These are phyloP conservation scores for Villa cingulata DNA, from an alignment of 2,888 invertebrate genomes.

Conservation along the genomic window DNA sequence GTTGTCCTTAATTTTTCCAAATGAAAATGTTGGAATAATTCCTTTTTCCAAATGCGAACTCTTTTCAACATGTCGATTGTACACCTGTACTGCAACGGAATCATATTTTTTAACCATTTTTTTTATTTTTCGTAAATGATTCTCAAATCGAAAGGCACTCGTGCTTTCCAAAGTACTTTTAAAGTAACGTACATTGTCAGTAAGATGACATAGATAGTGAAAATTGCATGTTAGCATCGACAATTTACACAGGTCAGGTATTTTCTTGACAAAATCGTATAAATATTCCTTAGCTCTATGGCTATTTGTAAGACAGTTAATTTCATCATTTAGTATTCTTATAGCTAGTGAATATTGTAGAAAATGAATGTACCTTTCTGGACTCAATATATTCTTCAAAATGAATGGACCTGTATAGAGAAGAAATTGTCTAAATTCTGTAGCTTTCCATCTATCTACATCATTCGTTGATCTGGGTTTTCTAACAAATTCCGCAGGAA, in stretches of 20 bases:
- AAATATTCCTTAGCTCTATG: neutral
- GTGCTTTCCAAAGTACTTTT: neutral
- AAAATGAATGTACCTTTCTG: constrained; percentile 14
- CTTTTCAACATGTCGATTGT: neutral
- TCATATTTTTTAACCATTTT: neutral
- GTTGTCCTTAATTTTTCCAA: neutral
- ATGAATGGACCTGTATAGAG: constrained; percentile 5
- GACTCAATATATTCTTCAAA: neutral
- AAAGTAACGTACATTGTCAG: constrained; percentile 3
- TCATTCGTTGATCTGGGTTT: neutral
- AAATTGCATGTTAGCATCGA: neutral
- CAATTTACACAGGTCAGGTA: neutral
- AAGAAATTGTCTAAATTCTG: constrained; percentile 13
- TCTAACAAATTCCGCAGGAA: neutral
- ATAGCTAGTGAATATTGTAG: constrained; percentile 12
- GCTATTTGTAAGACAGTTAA: constrained; percentile 4
- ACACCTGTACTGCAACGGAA: neutral
- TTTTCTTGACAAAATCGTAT: neutral
- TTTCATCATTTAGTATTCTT: constrained; percentile 5
- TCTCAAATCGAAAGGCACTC: neutral
- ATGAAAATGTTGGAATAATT: neutral
- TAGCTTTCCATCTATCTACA: constrained; percentile 6
- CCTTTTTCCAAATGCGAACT: neutral
- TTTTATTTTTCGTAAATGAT: neutral
- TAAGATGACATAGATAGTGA: constrained; percentile 4